Base-by-base conservation (phyloP, 2,113 vertebrate genomes). In the Sialia sialis region DNA sequence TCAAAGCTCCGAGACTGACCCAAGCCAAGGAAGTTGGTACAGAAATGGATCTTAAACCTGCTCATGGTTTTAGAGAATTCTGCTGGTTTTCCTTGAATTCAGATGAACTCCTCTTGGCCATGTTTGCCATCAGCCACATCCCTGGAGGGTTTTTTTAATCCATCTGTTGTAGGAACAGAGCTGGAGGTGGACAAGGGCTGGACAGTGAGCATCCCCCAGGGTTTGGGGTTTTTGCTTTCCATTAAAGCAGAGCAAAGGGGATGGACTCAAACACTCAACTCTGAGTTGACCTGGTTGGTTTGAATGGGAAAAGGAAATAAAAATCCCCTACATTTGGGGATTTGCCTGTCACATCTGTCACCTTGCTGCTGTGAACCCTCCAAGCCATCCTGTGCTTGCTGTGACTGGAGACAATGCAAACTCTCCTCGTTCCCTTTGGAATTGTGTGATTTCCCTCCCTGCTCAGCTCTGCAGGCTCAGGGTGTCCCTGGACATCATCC, bases 391-490 rank as follows among this genome's bases (percentile, higher is more conserved):
- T 13, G 13, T 5, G 23, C 52, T 66, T 21, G 6, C 64, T 74
- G 16, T 15, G 5, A 30, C 34, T 51, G 7, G 29, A 87, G 51
- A n/a, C 54, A 72, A 25, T 7, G 52, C 41, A 49, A 59, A 44
- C 48, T 49, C 79, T 38, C 62, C 73, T 74, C 1, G 60, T 89
- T 95, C 76, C 49, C 34, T 36, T 7, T 48, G 26, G 52, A 82
- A 51, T 26, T 9, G 7, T 43, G 44, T 0, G 13, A 13, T 52
- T 22, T 6, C n/a, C 43, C 41, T 32, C 73, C 30, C 68, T 59
- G 52, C 62, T 77, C 69, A 79, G 70, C 88, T 58, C 34, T 83
- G 80, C 68, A 84, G 74, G 80, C 12, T 51, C 62, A n/a, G 70
- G 59, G 80, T 74, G 48, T 46, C 51, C 69, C 38, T 75, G 70